A percentile compares a stretch with the other conserved stretches of the same genome.
phyloP scores from a whole-genome alignment of 2,113 vertebrate genomes.

The Podiceps cristatus region DNA sequence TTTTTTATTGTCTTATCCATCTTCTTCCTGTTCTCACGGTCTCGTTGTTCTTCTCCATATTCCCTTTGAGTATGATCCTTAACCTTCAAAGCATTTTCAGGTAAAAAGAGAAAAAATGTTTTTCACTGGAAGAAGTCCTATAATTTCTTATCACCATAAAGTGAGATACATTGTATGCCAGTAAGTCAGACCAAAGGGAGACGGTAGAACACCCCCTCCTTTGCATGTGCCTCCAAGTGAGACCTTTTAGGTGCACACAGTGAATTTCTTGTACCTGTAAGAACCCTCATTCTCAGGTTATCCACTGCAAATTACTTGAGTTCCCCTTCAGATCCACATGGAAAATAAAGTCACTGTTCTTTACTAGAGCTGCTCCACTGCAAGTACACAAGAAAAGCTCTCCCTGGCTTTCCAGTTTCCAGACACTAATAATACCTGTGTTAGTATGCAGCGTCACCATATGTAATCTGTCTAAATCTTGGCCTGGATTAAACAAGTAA shows the following conservation, averaged over 20 bases:
- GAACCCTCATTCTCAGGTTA: background rate
- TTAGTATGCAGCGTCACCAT: background rate
- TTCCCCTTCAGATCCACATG: background rate
- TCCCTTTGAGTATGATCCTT: background rate
- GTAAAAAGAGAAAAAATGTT: background rate
- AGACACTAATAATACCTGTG: background rate
- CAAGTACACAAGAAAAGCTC: background rate
- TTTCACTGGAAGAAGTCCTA: background rate
- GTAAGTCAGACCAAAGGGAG: background rate
- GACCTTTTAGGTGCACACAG: background rate
- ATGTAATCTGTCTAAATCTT: background rate
- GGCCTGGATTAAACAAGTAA: constrained; percentile 5
- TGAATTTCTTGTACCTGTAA: background rate
- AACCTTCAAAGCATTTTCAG: background rate
- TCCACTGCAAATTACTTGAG: background rate
- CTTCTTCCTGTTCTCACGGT: background rate
- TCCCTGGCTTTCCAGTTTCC: background rate
- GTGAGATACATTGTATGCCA: background rate
- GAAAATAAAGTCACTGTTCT: background rate
- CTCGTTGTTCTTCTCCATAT: background rate
- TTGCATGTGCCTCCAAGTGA: background rate
- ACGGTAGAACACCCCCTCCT: background rate
- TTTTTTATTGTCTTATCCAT: background rate
- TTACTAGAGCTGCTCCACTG: background rate
- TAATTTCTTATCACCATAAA: background rate